These are phyloP conservation scores for Platalea minor DNA, from an alignment of 2,797 vertebrate species.

Conservation along the genomic window DNA sequence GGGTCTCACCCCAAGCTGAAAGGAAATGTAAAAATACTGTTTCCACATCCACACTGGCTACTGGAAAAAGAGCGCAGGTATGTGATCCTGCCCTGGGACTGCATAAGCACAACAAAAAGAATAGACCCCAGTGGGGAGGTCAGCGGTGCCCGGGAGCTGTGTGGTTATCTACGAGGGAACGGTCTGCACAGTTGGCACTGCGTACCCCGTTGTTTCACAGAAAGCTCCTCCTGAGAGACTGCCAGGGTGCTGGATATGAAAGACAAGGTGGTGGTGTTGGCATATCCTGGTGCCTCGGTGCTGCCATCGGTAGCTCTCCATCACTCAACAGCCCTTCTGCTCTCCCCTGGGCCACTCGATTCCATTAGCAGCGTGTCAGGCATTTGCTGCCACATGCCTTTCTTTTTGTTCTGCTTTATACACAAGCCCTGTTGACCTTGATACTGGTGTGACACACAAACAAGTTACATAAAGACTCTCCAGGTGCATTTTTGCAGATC, in stretches of 20 bases:
- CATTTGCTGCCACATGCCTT: not conserved
- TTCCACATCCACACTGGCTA: not conserved
- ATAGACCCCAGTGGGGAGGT: not conserved
- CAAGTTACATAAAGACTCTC: not conserved
- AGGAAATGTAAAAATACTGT: not conserved
- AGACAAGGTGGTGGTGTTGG: not conserved
- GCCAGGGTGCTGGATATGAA: not conserved
- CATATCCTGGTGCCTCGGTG: rapidly evolving
- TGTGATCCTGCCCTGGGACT: not conserved
- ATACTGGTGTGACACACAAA: not conserved
- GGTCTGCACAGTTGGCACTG: not conserved
- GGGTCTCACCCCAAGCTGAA: not conserved
- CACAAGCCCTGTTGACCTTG: not conserved
- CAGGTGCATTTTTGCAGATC: not conserved
- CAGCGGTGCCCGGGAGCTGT: rapidly evolving
- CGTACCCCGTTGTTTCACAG: not conserved
- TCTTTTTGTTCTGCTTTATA: not conserved
- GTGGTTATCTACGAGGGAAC: not conserved
- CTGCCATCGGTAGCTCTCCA: not conserved
- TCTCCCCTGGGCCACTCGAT: rapidly evolving
- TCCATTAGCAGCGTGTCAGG: slow-evolving; percentile 10
- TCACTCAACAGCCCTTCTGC: not conserved
- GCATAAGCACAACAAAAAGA: not conserved
- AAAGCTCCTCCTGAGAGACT: not conserved
- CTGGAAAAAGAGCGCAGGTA: not conserved